Conservation (phyloP, 1,140 invertebrate species). For the Heliconius hermathena region DNA sequence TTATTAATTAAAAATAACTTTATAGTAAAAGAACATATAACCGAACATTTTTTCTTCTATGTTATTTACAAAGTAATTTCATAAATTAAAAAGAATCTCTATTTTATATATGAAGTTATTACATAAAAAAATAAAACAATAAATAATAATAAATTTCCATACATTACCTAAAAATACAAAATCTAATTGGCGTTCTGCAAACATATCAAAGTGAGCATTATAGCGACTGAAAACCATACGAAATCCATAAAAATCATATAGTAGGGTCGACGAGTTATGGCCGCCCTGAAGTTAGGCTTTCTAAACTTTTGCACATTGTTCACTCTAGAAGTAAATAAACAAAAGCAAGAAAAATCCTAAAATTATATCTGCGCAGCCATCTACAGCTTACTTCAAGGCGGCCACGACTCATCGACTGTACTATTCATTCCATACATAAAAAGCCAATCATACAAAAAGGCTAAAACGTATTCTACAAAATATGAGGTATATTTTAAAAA, state of each 20-base stretch:
- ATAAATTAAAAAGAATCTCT: not conserved
- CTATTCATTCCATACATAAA: constrained; percentile 38
- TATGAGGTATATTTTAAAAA: constrained; percentile 65
- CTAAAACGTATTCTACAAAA: constrained; percentile 60
- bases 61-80: not conserved
- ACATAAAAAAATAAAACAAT: not conserved
- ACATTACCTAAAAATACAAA: constrained; percentile 4
- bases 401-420: too few relatives aligned
- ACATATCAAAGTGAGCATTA: constrained; percentile 30
- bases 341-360: too few relatives aligned
- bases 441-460: constrained; percentile 56
- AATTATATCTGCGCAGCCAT: too few relatives aligned
- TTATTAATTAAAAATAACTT: not conserved
- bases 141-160: constrained; percentile 5
- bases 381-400: too few relatives aligned
- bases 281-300: too few relatives aligned
- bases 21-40: not conserved
- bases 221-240: constrained; percentile 16
- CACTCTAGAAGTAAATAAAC: too few relatives aligned
- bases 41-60: too few relatives aligned
- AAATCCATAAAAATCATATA: constrained; percentile 42
- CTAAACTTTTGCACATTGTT: too few relatives aligned
- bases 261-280: constrained; percentile 2
- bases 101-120: too few relatives aligned
- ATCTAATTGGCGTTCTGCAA: constrained; percentile 24